Evolutionary conservation across 2,888 invertebrate genomes (phyloP), one percentile per base, ranked within the genome.

Genomic region (Chironomus riparius): DNA sequence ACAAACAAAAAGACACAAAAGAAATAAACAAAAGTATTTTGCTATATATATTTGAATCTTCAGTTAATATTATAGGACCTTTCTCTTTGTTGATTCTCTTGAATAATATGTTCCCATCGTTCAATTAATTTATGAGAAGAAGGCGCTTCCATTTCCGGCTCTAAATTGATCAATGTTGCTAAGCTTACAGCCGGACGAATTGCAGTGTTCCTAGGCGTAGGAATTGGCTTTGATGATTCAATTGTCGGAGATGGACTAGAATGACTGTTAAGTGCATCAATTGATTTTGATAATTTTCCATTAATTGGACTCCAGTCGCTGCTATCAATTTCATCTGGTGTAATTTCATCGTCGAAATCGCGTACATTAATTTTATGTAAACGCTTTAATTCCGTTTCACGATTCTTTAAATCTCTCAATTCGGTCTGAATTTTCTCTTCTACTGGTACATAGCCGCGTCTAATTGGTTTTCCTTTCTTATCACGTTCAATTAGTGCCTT

Each of bases 391-490:
- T 94, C 94, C 78, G 91, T 90, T 81, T 94, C 94, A 76, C 94
- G 86, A 78, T 89, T 88, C 80, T 92, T 91, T 88, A 95, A 91
- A 80, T 95, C 95, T 81, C 90, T 87, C 72, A 96, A 85, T 83
- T 96, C 96, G 78, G 90, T 90, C 81, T 93, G 92, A 79, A 96
- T 95, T 83, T 93, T 94, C 80, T 93, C 91, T 82, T 95, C 94
- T 2, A 95, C 93, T 0, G 94, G 92, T 4, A 93, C 89, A 82
- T 88, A 93, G 15, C 93, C 93, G 78, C 92, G 92, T 76, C 93
- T 86, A 47, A 90, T 86, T 0, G 89, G 88, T 79, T 88, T 88
- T 0, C 90, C 90, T 78, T 88, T 88, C 1, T 86, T 84, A 69
- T 87, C 87, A 75, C 88, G 87, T 77, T 86, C 85, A 78, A 88